These are phyloP conservation scores for Todus mexicanus DNA, from an alignment of 2,797 vertebrate species.

Conservation along the genomic window DNA sequence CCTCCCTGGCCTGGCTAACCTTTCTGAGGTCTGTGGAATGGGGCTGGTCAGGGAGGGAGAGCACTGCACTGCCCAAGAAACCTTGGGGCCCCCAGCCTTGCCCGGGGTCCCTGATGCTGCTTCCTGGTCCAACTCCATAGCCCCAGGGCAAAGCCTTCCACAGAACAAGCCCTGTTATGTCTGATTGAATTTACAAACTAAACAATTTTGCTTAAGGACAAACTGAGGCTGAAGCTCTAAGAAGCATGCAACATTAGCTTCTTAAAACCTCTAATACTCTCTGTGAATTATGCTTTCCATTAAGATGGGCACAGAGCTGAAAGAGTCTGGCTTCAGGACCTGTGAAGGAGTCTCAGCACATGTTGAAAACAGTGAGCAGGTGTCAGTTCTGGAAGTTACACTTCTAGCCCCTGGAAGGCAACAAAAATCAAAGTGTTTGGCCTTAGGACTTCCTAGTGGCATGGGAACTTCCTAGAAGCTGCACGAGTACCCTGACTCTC, in stretches of 20 bases:
- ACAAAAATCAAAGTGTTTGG: not conserved
- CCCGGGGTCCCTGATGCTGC: not conserved
- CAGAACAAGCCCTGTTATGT: not conserved
- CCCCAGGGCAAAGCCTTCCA: not conserved
- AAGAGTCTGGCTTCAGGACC: not conserved
- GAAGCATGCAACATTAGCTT: not conserved
- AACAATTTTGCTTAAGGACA: not conserved
- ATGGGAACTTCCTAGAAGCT: not conserved
- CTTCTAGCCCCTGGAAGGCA: not conserved
- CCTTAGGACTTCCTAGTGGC: not conserved
- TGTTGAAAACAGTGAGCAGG: not conserved
- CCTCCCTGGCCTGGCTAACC: not conserved
- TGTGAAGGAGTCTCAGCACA: not conserved
- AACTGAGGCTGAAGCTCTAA: not conserved
- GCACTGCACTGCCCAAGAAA: not conserved
- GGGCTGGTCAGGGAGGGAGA: not conserved
- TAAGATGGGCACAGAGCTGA: not conserved
- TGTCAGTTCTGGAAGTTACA: not conserved
- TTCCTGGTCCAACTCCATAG: not conserved
- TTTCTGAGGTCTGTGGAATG: not conserved
- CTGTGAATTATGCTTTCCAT: not conserved
- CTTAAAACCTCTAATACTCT: not conserved
- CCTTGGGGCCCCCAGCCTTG: fast-evolving
- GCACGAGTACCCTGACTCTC: not conserved
- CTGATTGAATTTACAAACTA: not conserved